Conservation (phyloP, 2,888 invertebrate species). For the Pycnomerus fuliginosus region DNA sequence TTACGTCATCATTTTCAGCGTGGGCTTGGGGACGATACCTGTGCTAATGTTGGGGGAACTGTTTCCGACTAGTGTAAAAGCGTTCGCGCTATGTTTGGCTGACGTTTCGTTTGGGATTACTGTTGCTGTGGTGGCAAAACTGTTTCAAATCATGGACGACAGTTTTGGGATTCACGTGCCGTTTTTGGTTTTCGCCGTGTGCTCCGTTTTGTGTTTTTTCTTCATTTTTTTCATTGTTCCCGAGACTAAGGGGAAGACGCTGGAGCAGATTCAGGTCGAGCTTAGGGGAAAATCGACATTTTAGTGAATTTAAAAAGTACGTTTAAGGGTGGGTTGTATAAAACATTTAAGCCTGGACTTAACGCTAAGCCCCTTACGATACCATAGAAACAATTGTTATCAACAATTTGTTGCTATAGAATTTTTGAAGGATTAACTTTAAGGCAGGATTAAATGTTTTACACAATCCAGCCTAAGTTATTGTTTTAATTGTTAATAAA, state of each 20-base stretch:
- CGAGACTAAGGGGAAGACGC: conserved; percentile 51
- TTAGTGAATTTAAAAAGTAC: too few species aligned
- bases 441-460: too few species aligned
- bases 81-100: conserved; percentile 57
- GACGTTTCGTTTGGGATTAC: conserved; percentile 54
- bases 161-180: conserved; percentile 44
- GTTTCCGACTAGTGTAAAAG: conserved; percentile 57
- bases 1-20: conserved; percentile 54
- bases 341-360: too few species aligned
- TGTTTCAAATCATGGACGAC: conserved; percentile 43
- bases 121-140: conserved; percentile 52
- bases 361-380: too few species aligned
- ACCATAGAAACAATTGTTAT: too few species aligned
- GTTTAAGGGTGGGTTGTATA: too few species aligned
- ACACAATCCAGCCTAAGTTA: too few species aligned
- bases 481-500: too few species aligned
- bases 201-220: conserved; percentile 40
- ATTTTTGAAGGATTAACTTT: too few species aligned
- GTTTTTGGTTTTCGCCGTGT: conserved; percentile 46
- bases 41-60: conserved; percentile 56
- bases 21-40: conserved; percentile 56
- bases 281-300: conserved; percentile 1
- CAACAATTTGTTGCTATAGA: too few species aligned
- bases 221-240: conserved; percentile 46
- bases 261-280: conserved; percentile 47